Evolutionary conservation across 2,113 vertebrate species (phyloP).

Genomic region (Periophthalmodon schlosseri): DNA sequence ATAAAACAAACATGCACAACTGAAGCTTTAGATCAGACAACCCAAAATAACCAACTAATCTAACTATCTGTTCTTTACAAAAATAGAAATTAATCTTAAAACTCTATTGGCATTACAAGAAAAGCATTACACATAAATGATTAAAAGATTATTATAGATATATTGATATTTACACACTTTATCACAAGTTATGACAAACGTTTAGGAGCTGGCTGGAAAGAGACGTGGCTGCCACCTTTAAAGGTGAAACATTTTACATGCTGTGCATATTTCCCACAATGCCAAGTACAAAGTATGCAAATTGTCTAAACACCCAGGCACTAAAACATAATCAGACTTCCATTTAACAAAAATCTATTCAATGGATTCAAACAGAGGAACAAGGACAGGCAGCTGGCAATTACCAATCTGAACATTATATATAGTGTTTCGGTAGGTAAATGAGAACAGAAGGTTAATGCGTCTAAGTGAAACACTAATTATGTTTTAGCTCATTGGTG

Average conservation of each 20-base stretch:
- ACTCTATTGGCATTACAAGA: slow-evolving; percentile 44
- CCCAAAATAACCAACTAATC: slow-evolving; percentile 22
- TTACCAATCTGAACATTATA: background rate
- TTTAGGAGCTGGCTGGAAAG: slow-evolving; percentile 34
- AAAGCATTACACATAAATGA: slow-evolving; percentile 41
- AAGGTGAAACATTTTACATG: slow-evolving; percentile 16
- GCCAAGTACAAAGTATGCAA: background rate
- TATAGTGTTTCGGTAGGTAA: background rate
- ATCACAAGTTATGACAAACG: slow-evolving; percentile 40
- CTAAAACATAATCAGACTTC: background rate
- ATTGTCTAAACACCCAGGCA: background rate
- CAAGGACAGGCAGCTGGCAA: background rate
- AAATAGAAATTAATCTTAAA: slow-evolving; percentile 66
- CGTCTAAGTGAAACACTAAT: background rate
- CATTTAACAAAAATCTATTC: background rate
- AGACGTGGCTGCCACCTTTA: slow-evolving; percentile 14
- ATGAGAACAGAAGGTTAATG: background rate
- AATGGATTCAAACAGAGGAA: background rate
- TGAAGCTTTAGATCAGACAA: slow-evolving; percentile 36
- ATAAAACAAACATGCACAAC: slow-evolving; percentile 41
- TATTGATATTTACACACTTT: slow-evolving; percentile 30
- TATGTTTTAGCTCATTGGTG: background rate
- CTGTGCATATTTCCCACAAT: slow-evolving; percentile 24
- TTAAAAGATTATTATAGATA: slow-evolving; percentile 30
- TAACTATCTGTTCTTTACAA: slow-evolving; percentile 54